Evolutionary conservation across 2,797 vertebrate genomes (phyloP).

Genomic region (Galagoides demidoff): DNA sequence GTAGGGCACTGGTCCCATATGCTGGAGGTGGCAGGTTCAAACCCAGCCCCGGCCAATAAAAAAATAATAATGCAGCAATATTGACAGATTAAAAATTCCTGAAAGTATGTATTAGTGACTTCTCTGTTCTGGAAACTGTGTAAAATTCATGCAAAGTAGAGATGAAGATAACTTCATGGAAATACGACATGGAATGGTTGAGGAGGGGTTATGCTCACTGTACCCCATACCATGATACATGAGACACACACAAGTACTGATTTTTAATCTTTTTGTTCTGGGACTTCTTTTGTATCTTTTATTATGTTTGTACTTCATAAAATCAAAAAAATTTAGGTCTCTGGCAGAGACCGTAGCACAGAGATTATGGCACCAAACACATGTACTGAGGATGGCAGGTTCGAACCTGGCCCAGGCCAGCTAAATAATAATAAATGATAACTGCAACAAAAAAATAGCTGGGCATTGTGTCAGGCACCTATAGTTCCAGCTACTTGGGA

Average conservation of each 20-base stretch:
- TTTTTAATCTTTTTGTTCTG: not conserved
- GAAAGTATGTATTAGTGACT: not conserved
- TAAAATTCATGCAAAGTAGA: slow-evolving; percentile 15
- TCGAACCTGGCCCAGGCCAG: no score
- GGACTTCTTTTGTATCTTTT: slow-evolving; percentile 4
- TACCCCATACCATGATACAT: not conserved
- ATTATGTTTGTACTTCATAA: slow-evolving; percentile 33
- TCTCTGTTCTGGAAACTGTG: not conserved
- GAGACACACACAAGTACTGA: no score
- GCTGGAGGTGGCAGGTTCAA: no score
- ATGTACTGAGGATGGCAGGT: no score
- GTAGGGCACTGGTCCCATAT: no score
- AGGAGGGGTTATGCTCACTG: not conserved
- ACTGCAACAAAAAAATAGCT: no score
- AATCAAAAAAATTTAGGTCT: not conserved
- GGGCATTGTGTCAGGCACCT: no score
- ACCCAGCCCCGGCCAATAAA: no score
- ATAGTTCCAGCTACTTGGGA: no score
- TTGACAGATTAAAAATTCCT: slow-evolving; percentile 21
- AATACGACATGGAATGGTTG: not conserved
- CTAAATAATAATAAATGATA: no score
- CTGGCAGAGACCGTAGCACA: no score
- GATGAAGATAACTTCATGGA: not conserved
- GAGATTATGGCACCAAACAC: no score
- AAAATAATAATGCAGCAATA: not conserved